phyloP scores from a whole-genome alignment of 2,113 vertebrate genomes.

The Labeo rohita region DNA sequence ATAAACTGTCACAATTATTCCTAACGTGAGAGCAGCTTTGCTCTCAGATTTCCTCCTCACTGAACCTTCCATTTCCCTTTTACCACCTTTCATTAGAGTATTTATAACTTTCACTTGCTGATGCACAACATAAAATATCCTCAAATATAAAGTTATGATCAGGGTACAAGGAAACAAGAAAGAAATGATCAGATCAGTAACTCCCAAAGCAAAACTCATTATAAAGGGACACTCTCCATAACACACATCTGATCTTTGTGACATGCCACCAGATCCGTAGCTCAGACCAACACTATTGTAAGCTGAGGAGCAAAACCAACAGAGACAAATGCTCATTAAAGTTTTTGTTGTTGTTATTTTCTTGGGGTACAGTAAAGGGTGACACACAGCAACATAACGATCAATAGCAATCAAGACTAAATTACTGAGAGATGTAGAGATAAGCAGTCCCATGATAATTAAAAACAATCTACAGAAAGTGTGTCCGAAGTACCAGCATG shows the following conservation, averaged over 20 bases:
- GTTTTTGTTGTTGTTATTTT: conserved; percentile 11
- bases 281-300: background rate
- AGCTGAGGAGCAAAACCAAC: conserved; percentile 43
- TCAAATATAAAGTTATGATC: conserved; percentile 6
- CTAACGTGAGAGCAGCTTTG: too few relatives aligned
- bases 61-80: too few relatives aligned
- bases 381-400: conserved; percentile 1
- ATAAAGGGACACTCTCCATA: background rate
- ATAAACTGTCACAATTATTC: too few relatives aligned
- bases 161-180: conserved; percentile 4
- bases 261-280: background rate
- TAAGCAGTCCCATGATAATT: too few relatives aligned
- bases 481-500: too few relatives aligned
- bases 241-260: background rate
- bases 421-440: too few relatives aligned
- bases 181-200: background rate
- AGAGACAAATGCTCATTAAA: background rate
- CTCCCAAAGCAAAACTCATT: background rate
- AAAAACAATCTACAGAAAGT: too few relatives aligned
- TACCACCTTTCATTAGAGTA: background rate
- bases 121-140: conserved; percentile 15
- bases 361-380: background rate
- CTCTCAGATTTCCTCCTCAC: conserved; percentile 7
- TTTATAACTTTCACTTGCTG: conserved; percentile 20
- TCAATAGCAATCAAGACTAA: too few relatives aligned